Conservation (phyloP, 2,888 invertebrate species). For the Epiperipatus broadwayi region DNA sequence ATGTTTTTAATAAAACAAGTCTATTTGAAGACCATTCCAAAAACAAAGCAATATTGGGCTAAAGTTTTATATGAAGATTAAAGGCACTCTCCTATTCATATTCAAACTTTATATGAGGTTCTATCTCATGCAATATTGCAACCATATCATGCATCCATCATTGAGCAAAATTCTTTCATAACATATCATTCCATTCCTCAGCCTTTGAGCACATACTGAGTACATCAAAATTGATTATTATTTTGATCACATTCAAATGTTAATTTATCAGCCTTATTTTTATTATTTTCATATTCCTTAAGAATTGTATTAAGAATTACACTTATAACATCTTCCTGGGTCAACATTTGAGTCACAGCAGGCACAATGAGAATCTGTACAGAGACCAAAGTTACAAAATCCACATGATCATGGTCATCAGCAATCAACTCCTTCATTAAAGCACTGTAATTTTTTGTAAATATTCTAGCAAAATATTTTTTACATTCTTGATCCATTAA, state of each 20-base stretch:
- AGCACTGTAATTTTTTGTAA: no score
- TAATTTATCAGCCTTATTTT: no score
- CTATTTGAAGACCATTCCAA: constrained; percentile 85
- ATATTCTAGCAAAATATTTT: no score
- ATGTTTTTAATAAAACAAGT: no score
- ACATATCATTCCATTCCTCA: constrained; percentile 58
- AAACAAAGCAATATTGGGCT: constrained; percentile 64
- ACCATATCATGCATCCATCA: constrained; percentile 73
- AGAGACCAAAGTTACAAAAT: constrained; percentile 71
- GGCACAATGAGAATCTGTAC: constrained; percentile 94
- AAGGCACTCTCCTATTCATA: constrained; percentile 99
- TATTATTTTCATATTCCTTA: constrained; percentile 64
- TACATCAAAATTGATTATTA: no score
- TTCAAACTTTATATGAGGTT: constrained; percentile 95
- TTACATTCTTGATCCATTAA: no score
- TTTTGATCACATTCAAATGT: no score
- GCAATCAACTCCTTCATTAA: no score
- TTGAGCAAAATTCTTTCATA: constrained; percentile 67
- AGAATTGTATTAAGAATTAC: constrained; percentile 73
- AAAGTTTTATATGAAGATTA: constrained; percentile 80
- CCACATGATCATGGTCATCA: no score
- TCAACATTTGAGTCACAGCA: constrained; percentile 69
- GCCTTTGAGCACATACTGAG: constrained; percentile 58
- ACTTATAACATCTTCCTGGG: constrained; percentile 70
- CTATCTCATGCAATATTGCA: constrained; percentile 49